Evolutionary conservation across 2,797 vertebrate genomes (phyloP).

Genomic region (Psittacula derbiana): DNA sequence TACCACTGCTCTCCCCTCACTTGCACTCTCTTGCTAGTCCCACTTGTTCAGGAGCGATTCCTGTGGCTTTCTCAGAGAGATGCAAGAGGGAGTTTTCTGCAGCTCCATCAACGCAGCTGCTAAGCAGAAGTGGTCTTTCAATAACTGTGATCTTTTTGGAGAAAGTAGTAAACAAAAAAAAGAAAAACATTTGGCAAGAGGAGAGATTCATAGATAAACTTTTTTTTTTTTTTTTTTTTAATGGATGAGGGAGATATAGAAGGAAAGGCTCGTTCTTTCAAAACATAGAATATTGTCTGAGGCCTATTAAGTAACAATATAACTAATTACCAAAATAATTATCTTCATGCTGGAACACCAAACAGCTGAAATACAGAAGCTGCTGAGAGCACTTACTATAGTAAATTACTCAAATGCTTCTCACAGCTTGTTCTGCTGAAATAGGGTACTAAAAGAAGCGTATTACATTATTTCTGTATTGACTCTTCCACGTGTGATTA

Average conservation of each 20-base stretch:
- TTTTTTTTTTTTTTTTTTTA: not conserved
- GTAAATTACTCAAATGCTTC: constrained; percentile 34
- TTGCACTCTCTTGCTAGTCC: not conserved
- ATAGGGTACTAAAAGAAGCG: not conserved
- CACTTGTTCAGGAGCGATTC: not conserved
- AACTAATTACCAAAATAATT: constrained; percentile 55
- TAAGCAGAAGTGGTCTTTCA: not conserved
- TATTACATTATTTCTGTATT: constrained; percentile 32
- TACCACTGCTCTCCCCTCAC: too few relatives aligned
- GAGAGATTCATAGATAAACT: not conserved
- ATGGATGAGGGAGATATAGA: not conserved
- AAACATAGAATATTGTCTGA: constrained; percentile 38
- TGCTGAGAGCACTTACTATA: constrained; percentile 30
- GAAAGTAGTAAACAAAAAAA: not conserved
- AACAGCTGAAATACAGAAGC: constrained; percentile 41
- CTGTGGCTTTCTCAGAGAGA: not conserved
- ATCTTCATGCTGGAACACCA: constrained; percentile 24
- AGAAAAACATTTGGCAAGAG: not conserved
- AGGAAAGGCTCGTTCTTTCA: not conserved
- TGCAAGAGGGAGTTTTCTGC: not conserved
- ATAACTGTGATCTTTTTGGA: not conserved
- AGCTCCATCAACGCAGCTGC: not conserved
- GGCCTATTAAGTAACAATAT: constrained; percentile 54
- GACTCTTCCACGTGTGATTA: constrained; percentile 17
- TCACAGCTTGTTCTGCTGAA: constrained; percentile 39